Evolutionary conservation across 2,113 vertebrate species (phyloP), one percentile per base, ranked within the genome.

Genomic region (Micromys minutus): DNA sequence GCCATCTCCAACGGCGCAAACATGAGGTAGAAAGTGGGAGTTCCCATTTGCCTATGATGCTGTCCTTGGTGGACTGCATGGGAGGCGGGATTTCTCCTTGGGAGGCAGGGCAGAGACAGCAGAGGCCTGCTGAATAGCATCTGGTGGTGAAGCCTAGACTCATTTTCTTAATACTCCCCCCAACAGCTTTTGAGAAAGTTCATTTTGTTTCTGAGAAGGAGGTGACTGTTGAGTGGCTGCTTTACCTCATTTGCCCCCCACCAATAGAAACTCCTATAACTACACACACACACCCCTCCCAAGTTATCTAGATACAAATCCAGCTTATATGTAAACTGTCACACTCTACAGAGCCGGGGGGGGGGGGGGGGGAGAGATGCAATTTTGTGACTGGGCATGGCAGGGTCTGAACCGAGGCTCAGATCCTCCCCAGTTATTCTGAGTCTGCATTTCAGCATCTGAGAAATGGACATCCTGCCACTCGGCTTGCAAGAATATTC

Each of bases 191-290:
- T 31, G 80, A 29, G 1, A 87, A n/a, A 34, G 24, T 69, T 86
- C 86, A 55, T 92, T 77, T 80, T 92, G 47, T 61, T 94, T 94
- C 77, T 90, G 21, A 75, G 57, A 90, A 91, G 47, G 45, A 10
- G 26, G 74, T 31, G 47, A 55, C 63, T 59, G 61, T 69, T 90
- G 36, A 45, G 45, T 34, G 71, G 77, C 47, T 19, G 45, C 26
- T 65, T 74, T 65, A 72, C 47, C n/a, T 47, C 47, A 36, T 39
- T 76, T n/a, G 12, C 21, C n/a, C 13, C 19, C 42, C 8, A n/a
- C 21, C 57, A 21, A 75, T 22, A 72, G 69, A 72, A 72, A 90
- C 42, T 76, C n/a, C 45, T 65, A 3, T 36, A 50, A 87, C 42
- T 19, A 77, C 1, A n/a, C 50, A 26, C 13, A 29, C 24, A n/a